phyloP scores from a whole-genome alignment of 1,140 invertebrate genomes.

The Bombus pyrosoma region DNA sequence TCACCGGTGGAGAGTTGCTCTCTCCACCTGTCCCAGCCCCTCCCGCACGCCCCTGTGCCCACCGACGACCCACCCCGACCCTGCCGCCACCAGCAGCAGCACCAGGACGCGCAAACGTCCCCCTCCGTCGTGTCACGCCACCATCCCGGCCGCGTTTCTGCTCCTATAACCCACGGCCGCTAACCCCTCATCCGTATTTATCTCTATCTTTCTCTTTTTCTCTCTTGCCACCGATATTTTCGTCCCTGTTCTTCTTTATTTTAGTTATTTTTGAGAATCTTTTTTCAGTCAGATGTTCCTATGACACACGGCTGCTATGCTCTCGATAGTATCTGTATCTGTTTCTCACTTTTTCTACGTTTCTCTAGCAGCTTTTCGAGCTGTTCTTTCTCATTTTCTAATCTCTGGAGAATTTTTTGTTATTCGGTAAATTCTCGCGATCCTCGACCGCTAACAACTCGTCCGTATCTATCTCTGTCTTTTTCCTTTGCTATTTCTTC shows the following conservation, averaged over 20 bases:
- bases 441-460: too few species aligned
- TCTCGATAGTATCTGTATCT: too few species aligned
- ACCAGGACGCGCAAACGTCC: constrained; percentile 34
- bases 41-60: background rate
- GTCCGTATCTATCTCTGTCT: background rate
- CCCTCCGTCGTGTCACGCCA: constrained; percentile 11
- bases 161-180: constrained; percentile 27
- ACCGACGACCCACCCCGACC: constrained; percentile 33
- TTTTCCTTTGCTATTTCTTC: background rate
- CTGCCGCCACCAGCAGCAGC: constrained; percentile 54
- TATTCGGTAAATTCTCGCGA: too few species aligned
- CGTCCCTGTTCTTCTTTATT: too few species aligned
- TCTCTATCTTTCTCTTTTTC: constrained; percentile 25
- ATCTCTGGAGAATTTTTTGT: background rate
- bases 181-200: constrained; percentile 42
- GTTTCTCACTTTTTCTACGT: background rate
- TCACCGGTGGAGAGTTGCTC: constrained; percentile 74
- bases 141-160: constrained; percentile 24
- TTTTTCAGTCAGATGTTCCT: too few species aligned
- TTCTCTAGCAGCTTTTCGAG: background rate
- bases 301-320: too few species aligned
- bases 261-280: background rate
- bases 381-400: background rate
- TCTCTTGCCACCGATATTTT: background rate
- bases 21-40: constrained; percentile 66